A percentile compares a stretch with the other conserved stretches of the same genome.
phyloP scores from a whole-genome alignment of 2,113 vertebrate species.

The Trematomus loennbergii region DNA sequence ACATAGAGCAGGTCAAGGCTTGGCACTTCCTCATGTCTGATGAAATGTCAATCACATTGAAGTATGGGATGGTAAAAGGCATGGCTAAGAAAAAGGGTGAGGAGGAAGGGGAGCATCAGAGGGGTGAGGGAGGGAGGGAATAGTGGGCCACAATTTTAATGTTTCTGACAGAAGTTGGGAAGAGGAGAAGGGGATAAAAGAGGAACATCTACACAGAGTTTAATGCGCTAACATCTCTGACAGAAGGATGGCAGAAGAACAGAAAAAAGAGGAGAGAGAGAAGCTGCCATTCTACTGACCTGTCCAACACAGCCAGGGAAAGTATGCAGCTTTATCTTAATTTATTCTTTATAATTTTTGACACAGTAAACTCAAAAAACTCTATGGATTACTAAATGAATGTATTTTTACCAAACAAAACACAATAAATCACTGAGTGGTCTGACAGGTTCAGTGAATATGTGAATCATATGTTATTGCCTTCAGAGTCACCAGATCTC shows the following conservation, averaged over 20 bases:
- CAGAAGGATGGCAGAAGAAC: conserved; percentile 14
- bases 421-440: not conserved
- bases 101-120: conserved; percentile 12
- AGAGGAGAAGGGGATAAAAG: conserved; percentile 40
- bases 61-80: conserved; percentile 23
- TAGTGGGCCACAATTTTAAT: conserved; percentile 39
- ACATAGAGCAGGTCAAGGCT: conserved; percentile 51
- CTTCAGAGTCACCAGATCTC: not conserved
- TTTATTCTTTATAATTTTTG: not conserved
- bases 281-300: conserved; percentile 9
- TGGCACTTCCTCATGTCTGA: conserved; percentile 43
- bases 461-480: not conserved
- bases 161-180: conserved; percentile 51
- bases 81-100: conserved; percentile 8
- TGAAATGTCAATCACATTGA: conserved; percentile 59
- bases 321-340: not conserved
- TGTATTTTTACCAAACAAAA: not conserved
- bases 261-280: conserved; percentile 8
- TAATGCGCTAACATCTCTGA: conserved; percentile 37
- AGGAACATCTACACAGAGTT: conserved; percentile 22
- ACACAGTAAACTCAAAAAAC: too few relatives aligned
- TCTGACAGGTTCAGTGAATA: not conserved
- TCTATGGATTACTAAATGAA: too few relatives aligned
- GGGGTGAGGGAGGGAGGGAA: conserved; percentile 24
- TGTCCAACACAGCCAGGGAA: not conserved